Conservation (phyloP, 2,797 vertebrate genomes). For the Ficedula albicollis region DNA sequence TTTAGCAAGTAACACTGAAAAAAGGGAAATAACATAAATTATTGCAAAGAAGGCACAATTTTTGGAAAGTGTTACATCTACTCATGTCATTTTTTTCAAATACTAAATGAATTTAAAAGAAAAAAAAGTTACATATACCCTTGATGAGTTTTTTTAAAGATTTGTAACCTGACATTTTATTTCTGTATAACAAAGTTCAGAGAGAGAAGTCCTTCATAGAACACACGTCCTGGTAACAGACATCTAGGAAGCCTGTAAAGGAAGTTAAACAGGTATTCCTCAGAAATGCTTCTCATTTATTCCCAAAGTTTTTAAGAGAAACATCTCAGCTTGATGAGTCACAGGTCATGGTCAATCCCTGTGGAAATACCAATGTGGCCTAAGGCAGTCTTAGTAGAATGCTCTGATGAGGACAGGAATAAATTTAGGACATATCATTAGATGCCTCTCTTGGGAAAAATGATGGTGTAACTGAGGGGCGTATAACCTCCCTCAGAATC, state of each 20-base stretch:
- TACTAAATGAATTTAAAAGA: neutral
- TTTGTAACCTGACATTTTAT: neutral
- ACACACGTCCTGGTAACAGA: accelerated
- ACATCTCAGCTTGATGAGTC: neutral
- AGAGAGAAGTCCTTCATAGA: neutral
- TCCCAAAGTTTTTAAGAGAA: neutral
- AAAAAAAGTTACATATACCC: neutral
- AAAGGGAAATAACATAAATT: neutral
- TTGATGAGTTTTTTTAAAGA: neutral
- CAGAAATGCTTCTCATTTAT: neutral
- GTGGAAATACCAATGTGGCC: neutral
- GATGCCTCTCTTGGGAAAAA: neutral
- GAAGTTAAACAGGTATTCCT: neutral
- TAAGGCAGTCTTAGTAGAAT: neutral
- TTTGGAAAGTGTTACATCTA: neutral
- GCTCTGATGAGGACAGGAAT: neutral
- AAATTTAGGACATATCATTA: neutral
- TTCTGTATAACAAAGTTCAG: neutral
- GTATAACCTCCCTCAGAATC: neutral
- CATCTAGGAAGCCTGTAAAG: neutral
- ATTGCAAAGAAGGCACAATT: neutral
- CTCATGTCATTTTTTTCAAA: neutral
- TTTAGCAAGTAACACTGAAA: neutral
- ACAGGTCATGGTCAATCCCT: neutral
- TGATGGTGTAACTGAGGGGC: neutral